Conservation (phyloP, 2,888 invertebrate genomes). For the Lasioglossum pauxillum region DNA sequence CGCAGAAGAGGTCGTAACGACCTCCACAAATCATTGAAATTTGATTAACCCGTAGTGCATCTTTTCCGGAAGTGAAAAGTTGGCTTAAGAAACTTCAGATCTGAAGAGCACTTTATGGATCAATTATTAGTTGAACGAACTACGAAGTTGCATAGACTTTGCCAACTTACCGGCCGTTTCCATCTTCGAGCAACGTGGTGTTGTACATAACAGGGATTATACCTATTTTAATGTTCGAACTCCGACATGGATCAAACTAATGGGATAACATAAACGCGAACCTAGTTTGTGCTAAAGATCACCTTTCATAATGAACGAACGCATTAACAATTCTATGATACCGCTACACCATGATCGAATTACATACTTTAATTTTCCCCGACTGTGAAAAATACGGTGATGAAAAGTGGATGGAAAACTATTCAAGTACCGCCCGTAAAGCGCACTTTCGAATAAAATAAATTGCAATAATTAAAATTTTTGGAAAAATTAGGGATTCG, state of each 20-base stretch:
- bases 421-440: not conserved
- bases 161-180: slow-evolving; percentile 54
- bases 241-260: slow-evolving; percentile 52
- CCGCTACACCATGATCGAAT: not conserved
- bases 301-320: slow-evolving; percentile 10
- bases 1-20: not conserved
- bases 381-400: not conserved
- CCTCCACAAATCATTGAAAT: slow-evolving; percentile 65
- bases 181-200: slow-evolving; percentile 36
- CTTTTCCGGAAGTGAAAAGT: slow-evolving; percentile 70
- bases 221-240: slow-evolving; percentile 46
- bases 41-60: slow-evolving; percentile 69
- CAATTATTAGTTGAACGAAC: slow-evolving; percentile 71
- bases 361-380: not conserved
- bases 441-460: not conserved
- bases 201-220: slow-evolving; percentile 53
- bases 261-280: slow-evolving; percentile 8
- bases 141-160: slow-evolving; percentile 63
- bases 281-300: not conserved
- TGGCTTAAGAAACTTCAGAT: slow-evolving; percentile 66
- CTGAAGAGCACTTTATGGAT: slow-evolving; percentile 67
- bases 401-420: not conserved
- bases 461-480: not conserved
- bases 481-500: not conserved
- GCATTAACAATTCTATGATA: slow-evolving; percentile 22